Conservation (phyloP, 2,113 vertebrate species). For the Cinclus cinclus region DNA sequence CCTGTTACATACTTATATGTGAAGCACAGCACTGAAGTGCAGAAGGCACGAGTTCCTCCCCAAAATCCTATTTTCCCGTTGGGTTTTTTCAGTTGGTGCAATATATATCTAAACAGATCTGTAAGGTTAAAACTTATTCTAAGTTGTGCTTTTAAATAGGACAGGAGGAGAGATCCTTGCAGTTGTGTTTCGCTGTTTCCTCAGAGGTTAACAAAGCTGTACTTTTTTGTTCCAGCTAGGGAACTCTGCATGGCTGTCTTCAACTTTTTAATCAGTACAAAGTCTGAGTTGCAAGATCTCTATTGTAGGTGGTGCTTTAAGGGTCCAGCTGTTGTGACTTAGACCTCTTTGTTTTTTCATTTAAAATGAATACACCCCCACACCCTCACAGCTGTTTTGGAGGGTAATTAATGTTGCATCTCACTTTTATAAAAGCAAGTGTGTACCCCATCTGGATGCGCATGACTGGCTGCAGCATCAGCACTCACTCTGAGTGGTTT, state of each 20-base stretch:
- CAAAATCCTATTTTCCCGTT: background rate
- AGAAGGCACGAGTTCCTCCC: background rate
- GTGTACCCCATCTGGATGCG: background rate
- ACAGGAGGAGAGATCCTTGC: background rate
- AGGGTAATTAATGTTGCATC: background rate
- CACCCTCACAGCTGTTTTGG: background rate
- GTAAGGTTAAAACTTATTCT: background rate
- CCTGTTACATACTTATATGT: background rate
- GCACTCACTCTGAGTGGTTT: background rate
- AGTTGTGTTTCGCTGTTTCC: background rate
- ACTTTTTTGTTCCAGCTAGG: background rate
- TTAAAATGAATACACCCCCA: background rate
- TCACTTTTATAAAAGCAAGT: background rate
- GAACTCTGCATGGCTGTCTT: background rate
- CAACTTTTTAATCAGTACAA: background rate
- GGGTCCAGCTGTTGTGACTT: background rate
- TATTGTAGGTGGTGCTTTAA: background rate
- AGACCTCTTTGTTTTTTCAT: background rate
- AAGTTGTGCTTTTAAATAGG: background rate
- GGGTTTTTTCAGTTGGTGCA: background rate
- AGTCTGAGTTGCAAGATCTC: background rate
- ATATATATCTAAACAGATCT: background rate
- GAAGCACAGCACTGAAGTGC: background rate
- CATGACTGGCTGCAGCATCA: background rate
- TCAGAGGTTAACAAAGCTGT: background rate